Conservation (phyloP, 2,888 invertebrate genomes). For the Nomada flava region DNA sequence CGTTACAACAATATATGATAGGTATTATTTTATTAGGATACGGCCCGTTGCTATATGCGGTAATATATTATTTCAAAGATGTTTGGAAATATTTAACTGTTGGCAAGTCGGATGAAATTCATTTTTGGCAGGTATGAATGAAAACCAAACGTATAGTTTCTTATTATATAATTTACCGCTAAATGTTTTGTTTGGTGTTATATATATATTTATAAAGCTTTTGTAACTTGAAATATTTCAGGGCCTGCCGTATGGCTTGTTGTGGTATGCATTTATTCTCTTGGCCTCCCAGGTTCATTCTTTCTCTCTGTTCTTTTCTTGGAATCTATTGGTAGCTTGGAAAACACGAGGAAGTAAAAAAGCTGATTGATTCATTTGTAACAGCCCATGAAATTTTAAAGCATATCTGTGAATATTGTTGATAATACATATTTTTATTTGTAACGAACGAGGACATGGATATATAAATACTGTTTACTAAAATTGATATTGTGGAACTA, state of each 20-base stretch:
- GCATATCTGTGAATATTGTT: conserved; percentile 55
- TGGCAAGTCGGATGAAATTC: conserved; percentile 88
- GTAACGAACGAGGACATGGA: conserved; percentile 29
- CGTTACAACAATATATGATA: conserved; percentile 92
- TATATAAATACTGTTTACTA: conserved; percentile 21
- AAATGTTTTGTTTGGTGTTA: background rate
- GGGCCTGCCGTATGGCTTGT: conserved; percentile 95
- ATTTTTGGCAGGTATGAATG: conserved; percentile 92
- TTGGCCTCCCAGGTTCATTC: conserved; percentile 95
- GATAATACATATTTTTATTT: conserved; percentile 43
- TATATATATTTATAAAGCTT: conserved; percentile 10
- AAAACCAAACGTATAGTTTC: background rate
- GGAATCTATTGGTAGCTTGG: conserved; percentile 93
- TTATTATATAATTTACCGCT: background rate
- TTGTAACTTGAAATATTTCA: conserved; percentile 83
- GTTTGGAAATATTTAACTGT: conserved; percentile 92
- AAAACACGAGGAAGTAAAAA: conserved; percentile 90
- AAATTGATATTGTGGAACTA: conserved; percentile 33
- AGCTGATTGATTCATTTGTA: conserved; percentile 86
- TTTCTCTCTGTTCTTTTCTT: conserved; percentile 94
- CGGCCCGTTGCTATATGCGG: conserved; percentile 92
- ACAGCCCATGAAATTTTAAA: conserved; percentile 22
- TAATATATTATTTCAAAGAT: conserved; percentile 93
- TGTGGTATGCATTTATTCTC: conserved; percentile 96
- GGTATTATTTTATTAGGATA: conserved; percentile 92